These are phyloP conservation scores for Drosophila infuscata DNA, from an alignment of 2,888 invertebrate species.

Conservation along the genomic window DNA sequence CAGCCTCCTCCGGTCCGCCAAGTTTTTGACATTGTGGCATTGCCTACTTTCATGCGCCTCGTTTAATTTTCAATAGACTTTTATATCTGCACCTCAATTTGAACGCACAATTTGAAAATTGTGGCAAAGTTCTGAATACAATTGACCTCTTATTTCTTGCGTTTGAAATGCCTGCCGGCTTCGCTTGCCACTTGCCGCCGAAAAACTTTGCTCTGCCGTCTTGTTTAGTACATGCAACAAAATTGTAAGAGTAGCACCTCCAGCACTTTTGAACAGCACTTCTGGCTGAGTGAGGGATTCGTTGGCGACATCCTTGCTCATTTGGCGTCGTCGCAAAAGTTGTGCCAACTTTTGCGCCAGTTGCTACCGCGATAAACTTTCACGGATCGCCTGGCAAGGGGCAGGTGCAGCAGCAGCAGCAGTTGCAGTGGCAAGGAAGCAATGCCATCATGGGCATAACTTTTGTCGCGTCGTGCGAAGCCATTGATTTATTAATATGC, in stretches of 20 bases:
- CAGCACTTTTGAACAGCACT: neutral
- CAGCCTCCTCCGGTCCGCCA: neutral
- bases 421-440: neutral
- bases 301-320: slow-evolving; percentile 57
- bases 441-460: slow-evolving; percentile 46
- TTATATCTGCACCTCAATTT: slow-evolving; percentile 64
- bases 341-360: slow-evolving; percentile 66
- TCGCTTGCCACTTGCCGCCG: slow-evolving; percentile 1
- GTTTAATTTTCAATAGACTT: slow-evolving; percentile 76
- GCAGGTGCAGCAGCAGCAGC: slow-evolving; percentile 1
- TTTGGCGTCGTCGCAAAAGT: slow-evolving; percentile 62
- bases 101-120: slow-evolving; percentile 74
- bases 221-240: slow-evolving; percentile 58
- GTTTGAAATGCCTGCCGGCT: neutral
- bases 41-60: slow-evolving; percentile 75
- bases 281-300: slow-evolving; percentile 9
- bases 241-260: slow-evolving; percentile 36
- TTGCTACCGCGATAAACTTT: slow-evolving; percentile 74
- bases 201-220: slow-evolving; percentile 39
- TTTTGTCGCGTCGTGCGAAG: slow-evolving; percentile 62
- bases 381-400: neutral
- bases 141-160: slow-evolving; percentile 38
- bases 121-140: slow-evolving; percentile 63
- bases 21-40: slow-evolving; percentile 25
- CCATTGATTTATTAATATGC: slow-evolving; percentile 76